These are phyloP conservation scores for Nothocercus julius DNA, from an alignment of 2,113 vertebrate species.

Conservation along the genomic window DNA sequence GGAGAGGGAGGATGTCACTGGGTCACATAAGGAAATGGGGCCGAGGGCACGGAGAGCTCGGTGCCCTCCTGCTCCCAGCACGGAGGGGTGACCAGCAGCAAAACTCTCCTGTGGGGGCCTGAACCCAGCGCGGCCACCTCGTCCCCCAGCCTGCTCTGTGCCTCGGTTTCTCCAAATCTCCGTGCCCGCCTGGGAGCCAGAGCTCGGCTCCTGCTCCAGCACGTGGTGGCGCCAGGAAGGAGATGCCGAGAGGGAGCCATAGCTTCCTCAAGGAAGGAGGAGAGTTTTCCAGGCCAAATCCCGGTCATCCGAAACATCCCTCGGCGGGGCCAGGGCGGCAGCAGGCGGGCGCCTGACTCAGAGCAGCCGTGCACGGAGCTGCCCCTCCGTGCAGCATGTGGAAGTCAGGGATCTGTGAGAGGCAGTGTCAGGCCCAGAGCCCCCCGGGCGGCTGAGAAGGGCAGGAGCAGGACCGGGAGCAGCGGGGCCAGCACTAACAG, in stretches of 20 bases:
- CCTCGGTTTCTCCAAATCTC: background rate
- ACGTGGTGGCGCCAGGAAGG: background rate
- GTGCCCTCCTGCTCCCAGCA: background rate
- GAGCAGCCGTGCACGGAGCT: background rate
- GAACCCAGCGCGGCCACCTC: too few species aligned
- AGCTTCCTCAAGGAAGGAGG: background rate
- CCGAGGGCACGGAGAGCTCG: too few species aligned
- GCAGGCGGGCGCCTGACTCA: background rate
- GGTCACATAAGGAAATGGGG: background rate
- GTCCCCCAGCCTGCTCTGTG: too few species aligned
- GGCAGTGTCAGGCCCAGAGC: too few species aligned
- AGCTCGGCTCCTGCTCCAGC: background rate
- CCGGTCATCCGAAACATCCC: background rate
- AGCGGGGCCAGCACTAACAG: conserved; percentile 29
- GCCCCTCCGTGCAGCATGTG: background rate
- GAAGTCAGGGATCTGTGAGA: too few species aligned
- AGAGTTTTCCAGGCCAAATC: background rate
- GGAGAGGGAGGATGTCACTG: background rate
- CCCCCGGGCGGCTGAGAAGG: background rate
- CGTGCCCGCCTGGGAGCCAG: background rate
- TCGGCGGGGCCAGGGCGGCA: background rate
- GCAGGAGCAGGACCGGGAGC: background rate
- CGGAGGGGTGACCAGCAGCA: too few species aligned
- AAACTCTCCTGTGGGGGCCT: too few species aligned
- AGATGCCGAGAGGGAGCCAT: fast-evolving